Base-by-base conservation (phyloP, 2,797 vertebrate genomes). In the Hoplostethus atlanticus region DNA sequence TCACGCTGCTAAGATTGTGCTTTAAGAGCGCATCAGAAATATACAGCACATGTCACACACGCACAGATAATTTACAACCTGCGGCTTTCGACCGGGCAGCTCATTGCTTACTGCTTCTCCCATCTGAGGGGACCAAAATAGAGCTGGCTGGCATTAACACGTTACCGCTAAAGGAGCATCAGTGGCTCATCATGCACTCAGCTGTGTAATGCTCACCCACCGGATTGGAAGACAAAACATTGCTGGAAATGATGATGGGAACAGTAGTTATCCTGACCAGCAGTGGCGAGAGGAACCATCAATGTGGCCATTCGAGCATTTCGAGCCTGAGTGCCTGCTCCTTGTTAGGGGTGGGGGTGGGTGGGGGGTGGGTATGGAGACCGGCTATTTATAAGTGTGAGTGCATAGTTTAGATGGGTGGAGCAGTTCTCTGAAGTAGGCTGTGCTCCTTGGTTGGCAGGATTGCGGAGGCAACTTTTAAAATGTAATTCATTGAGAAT, bases 1-100 rank as follows among this genome's bases (percentile, higher is more conserved):
- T 88, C 73, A 82, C 76, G 75, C 79, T 68, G 73, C 69, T 84
- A 64, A 71, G 80, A 79, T 82, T 78, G 77, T 13, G 5, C 68
- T 71, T 80, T 67, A 61, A 81, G 64, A 77, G 62, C 54, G 64
- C 64, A 65, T 57, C 63, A 3, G 51, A 58, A 76, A 78, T 31
- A 77, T 12, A 28, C 38, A 16, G 81, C 55, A 61, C 25, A 30
- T 80, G 87, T 77, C 83, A 89, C 62, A 77, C 52, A 72, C 70
- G 64, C 68, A 81, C 31, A 6, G 77, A 76, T 78, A 77, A 87
- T 85, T 28, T 81, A 77, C 73, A 60, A 80, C 66, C 68, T 0
- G 21, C 73, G 55, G 80, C 69, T 68, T 72, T 83, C 63, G 75
- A 72, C 64, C 6, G 15, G 62, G 64, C 40, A 5, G 17, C 66